Evolutionary conservation across 2,888 invertebrate species (phyloP).

Genomic region (Diaphora mendica): DNA sequence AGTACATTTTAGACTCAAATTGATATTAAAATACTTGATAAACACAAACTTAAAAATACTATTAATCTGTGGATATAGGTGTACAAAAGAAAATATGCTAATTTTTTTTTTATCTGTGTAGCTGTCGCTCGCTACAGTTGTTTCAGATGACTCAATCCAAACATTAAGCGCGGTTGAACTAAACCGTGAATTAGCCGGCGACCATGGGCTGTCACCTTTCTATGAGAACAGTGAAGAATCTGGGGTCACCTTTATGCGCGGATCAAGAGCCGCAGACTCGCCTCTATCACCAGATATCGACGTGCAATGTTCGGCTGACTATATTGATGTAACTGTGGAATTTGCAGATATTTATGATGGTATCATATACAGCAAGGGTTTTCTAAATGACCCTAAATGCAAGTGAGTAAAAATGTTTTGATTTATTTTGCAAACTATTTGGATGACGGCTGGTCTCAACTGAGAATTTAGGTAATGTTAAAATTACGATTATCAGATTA

Average conservation of each 20-base stretch:
- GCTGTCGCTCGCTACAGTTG: slow-evolving; percentile 86
- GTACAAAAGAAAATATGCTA: background rate
- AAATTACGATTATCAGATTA: background rate
- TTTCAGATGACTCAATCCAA: slow-evolving; percentile 70
- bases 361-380: slow-evolving; percentile 90
- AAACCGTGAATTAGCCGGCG: slow-evolving; percentile 74
- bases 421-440: background rate
- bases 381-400: slow-evolving; percentile 89
- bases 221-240: slow-evolving; percentile 74
- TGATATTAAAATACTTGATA: background rate
- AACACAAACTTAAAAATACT: background rate
- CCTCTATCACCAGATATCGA: slow-evolving; percentile 84
- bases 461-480: background rate
- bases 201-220: slow-evolving; percentile 76
- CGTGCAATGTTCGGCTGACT: slow-evolving; percentile 87
- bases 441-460: background rate
- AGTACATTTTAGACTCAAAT: background rate
- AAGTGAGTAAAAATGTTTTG: slow-evolving; percentile 78
- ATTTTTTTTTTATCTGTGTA: slow-evolving; percentile 54
- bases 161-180: slow-evolving; percentile 80
- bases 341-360: slow-evolving; percentile 89
- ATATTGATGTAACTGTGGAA: slow-evolving; percentile 88
- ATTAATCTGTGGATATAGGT: background rate
- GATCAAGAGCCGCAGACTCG: slow-evolving; percentile 84
- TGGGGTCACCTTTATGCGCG: slow-evolving; percentile 79